Base-by-base conservation (phyloP, 1,140 invertebrate genomes). In the Ips typographus region DNA sequence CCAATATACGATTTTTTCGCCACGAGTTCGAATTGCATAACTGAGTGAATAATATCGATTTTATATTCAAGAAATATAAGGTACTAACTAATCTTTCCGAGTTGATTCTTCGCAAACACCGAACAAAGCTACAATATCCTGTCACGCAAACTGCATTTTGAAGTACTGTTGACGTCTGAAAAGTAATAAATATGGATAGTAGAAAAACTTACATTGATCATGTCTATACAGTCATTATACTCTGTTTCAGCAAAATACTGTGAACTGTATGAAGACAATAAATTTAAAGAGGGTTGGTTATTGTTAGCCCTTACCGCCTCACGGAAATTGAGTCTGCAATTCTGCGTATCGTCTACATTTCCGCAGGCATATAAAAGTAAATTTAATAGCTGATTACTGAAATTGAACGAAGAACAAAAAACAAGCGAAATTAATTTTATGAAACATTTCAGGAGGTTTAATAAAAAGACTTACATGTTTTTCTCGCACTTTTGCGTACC, bases 91-190 rank as follows among this genome's bases (percentile, higher is more conserved):
- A 76, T 75, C 83, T 82, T 68, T 83, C 77, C 38, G 84, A 83
- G 76, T 86, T 86, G 1, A 80, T 78, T 73, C 83, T 81, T 74
- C 84, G 74, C 44, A 86, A 75, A 70, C 84, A 86, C 3, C 82
- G 79, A 3, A 85, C 84, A 75, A 85, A 85, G 75, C 83, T 81
- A 74, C 85, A 86, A 73, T 85, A 86, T 8, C 83, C 84, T 73
- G 82, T 81, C 40, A 82, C 83, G 61, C 84, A 81, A 38, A 74
- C 61, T 37, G 65, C 70, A 57, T 56, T 71, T 40, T 22, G 22
- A 44, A 8, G 4, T 44, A 5, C 4, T 44, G 43, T 44, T 44
- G 43, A 44, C 43, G 43, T 8, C 43, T 44, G 8, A 22, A 44
- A 44, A 44, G 4, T 44, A 8, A 8, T 5, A 44, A 44, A 44